Base-by-base conservation (phyloP, 2,888 invertebrate species). In the Ophion ventricosus region DNA sequence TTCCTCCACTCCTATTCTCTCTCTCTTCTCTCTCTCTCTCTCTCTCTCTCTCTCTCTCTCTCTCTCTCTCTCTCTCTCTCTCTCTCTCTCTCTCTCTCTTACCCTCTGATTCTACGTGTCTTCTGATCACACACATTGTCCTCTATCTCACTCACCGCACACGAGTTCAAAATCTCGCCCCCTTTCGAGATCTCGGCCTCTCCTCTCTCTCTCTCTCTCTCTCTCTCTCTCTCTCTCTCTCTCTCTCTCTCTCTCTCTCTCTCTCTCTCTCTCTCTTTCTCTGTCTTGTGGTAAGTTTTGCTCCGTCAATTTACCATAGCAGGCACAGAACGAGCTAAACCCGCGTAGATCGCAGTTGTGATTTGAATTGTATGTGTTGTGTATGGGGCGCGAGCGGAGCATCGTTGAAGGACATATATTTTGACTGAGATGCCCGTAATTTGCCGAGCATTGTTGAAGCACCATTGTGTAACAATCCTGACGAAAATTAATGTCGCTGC, bases 341-440 rank as follows among this genome's bases (percentile, higher is more conserved):
- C 76, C 84, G 86, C 78, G 83, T 86, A 87, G 88, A 88, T 88
- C 81, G 85, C 83, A 86, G 85, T 84, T 79, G 82, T 86, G 88
- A 88, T 88, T 87, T 84, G 70, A 79, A 79, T 76, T 74, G 85
- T 82, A 49, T 8, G 57, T 54, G 14, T 57, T 40, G 49, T 81
- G 76, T 70, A 49, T 43, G 84, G 76, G 66, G 81, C 57, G 78
- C 81, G 84, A 66, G 79, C 86, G 85, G 87, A 88, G 29, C 40
- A 76, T 77, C 67, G 57, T 77, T 66, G 57, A 86, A 87, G 85
- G 87, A 88, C 87, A 90, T 92, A 49, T 49, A 92, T 92, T 92
- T 92, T 92, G 92, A 92, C 92, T 91, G 91, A 89, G 89, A 89
- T 61, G 86, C 89, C 89, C 90, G 90, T 92, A 92, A 92, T 92